Base-by-base conservation (phyloP, 2,888 invertebrate species). In the Orthosia gracilis region DNA sequence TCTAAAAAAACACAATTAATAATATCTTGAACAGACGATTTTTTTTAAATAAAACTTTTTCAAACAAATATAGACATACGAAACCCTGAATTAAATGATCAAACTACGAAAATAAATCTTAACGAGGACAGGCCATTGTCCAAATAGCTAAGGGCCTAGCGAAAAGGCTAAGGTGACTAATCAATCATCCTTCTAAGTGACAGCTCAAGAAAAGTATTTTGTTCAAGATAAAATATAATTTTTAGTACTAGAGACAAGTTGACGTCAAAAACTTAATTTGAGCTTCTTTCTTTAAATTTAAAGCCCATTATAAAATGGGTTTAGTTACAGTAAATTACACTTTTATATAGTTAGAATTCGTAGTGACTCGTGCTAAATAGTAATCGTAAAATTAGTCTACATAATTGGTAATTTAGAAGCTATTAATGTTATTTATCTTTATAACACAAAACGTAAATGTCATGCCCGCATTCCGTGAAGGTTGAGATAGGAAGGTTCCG, bases 141-240 rank as follows among this genome's bases (percentile, higher is more conserved):
- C 58, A 50, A 84, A 68, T 55, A 63, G 31, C 62, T 63, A 13
- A 62, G 31, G 55, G 68, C 15, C 49, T 57, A 45, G 66, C n/a
- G 18, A 70, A 69, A 71, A 31, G 61, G 45, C 73, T 63, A 69
- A 73, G 82, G 69, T 63, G 65, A 54, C 62, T 69, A 69, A 83
- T 83, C 69, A 67, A 73, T 85, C 85, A 83, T 85, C 47, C 73
- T 61, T 70, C 55, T 77, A 63, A 85, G 68, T 73, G 82, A 78
- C 83, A 78, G 62, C 50, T 68, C 54, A 55, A 61, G 62, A 85
- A 73, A 84, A 84, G 69, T 73, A 72, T 77, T 82, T 85, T 77
- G 52, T 70, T 69, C 59, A 66, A 73, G 65, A 69, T 68, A 67
- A 69, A 78, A 77, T 59, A 66, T 49, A 68, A 82, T 52, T 31